Evolutionary conservation across 1,140 invertebrate species (phyloP).

Genomic region (Brachionus paranguensis): DNA sequence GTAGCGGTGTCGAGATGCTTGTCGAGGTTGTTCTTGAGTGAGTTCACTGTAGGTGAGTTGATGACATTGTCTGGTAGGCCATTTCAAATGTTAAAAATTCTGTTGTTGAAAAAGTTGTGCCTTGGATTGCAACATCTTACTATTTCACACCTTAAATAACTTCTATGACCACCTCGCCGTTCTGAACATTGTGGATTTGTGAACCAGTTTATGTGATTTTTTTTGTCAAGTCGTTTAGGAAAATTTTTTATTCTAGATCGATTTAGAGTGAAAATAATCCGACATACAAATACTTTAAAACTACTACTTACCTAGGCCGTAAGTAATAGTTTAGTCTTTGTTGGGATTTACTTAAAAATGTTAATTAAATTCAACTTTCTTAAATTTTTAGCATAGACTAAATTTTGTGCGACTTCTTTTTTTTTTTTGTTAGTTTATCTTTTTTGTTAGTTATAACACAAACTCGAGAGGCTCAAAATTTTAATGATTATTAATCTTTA

Average conservation of each 20-base stretch:
- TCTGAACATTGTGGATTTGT: too few relatives aligned
- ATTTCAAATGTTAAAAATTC: too few relatives aligned
- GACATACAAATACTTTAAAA: too few relatives aligned
- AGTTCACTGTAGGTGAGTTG: too few relatives aligned
- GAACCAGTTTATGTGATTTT: too few relatives aligned
- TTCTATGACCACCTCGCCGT: too few relatives aligned
- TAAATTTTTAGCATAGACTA: background rate
- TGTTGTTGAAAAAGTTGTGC: too few relatives aligned
- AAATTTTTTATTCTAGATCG: background rate
- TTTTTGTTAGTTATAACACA: background rate
- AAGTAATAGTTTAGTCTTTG: background rate
- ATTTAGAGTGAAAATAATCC: background rate
- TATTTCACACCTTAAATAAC: too few relatives aligned
- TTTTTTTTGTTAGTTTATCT: background rate
- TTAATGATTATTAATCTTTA: background rate
- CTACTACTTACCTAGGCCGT: background rate
- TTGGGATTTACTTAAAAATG: background rate
- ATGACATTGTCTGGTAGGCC: too few relatives aligned
- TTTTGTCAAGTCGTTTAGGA: background rate
- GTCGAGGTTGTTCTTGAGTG: too few relatives aligned
- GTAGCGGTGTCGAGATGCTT: too few relatives aligned
- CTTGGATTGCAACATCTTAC: too few relatives aligned
- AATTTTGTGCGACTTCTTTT: background rate
- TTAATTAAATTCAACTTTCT: background rate
- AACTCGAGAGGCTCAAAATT: background rate